phyloP scores from a whole-genome alignment of 2,797 vertebrate species.

The Meriones psammophilus region DNA sequence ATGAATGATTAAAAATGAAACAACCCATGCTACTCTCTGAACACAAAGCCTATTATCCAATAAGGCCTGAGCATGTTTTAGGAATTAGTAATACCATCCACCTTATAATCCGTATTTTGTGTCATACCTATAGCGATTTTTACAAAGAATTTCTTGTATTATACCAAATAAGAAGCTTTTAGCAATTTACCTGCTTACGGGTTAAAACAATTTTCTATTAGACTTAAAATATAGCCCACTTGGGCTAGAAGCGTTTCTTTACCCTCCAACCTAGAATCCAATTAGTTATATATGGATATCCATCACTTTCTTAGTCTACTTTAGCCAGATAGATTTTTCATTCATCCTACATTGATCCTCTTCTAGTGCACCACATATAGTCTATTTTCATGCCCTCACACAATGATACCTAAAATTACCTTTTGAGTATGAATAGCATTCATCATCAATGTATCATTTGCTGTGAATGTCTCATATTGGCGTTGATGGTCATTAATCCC shows the following conservation, averaged over 20 bases:
- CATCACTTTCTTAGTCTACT: not conserved
- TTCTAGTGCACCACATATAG: not conserved
- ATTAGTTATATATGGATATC: not conserved
- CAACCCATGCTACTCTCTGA: not conserved
- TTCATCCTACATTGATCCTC: not conserved
- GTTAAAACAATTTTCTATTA: conserved; percentile 18
- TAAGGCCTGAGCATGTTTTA: conserved; percentile 17
- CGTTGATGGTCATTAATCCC: conserved; percentile 33
- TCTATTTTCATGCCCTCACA: not conserved
- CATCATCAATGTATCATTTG: not conserved
- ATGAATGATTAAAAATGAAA: not conserved
- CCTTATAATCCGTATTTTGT: conserved; percentile 3
- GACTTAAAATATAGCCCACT: not conserved
- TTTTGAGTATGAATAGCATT: not conserved
- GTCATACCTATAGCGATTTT: conserved; percentile 23
- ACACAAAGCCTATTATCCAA: not conserved
- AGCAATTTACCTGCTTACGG: not conserved
- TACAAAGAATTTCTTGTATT: not conserved
- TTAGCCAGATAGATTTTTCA: not conserved
- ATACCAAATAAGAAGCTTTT: not conserved
- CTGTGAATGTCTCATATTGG: not conserved
- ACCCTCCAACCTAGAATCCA: not conserved
- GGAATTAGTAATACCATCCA: not conserved
- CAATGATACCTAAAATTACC: not conserved
- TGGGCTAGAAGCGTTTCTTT: not conserved